Evolutionary conservation across 2,888 invertebrate species (phyloP).

Genomic region (Sarcophaga caerulescens): DNA sequence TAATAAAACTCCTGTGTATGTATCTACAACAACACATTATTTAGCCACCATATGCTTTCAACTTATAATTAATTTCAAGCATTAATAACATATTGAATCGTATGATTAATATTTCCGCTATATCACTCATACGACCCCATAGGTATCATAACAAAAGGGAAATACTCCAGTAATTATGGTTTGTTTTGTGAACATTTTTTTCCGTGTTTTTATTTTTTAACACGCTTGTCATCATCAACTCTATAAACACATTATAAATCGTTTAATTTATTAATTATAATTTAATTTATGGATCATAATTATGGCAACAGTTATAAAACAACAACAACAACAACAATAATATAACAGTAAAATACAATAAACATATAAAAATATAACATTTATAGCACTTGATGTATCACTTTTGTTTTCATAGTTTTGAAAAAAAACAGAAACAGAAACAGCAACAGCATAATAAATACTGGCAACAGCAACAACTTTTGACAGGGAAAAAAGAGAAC

Average conservation of each 20-base stretch:
- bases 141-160: background rate
- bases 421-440: conserved; percentile 3
- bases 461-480: background rate
- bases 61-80: too few relatives aligned
- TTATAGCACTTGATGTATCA: conserved; percentile 53
- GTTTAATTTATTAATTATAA: conserved; percentile 47
- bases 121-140: background rate
- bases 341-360: background rate
- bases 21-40: too few relatives aligned
- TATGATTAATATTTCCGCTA: background rate
- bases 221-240: background rate
- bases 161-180: too few relatives aligned
- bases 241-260: conserved; percentile 34
- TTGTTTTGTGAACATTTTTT: too few relatives aligned
- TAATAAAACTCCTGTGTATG: too few relatives aligned
- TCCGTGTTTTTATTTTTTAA: background rate
- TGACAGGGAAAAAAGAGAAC: conserved; percentile 41
- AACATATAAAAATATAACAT: background rate
- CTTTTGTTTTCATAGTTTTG: conserved; percentile 42
- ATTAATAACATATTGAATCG: background rate
- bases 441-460: conserved; percentile 5
- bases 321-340: conserved; percentile 16
- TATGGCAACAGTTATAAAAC: conserved; percentile 30
- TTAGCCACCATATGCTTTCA: too few relatives aligned
- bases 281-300: conserved; percentile 55